Conservation (phyloP, 2,113 vertebrate species). For the Thamnaconus septentrionalis region DNA sequence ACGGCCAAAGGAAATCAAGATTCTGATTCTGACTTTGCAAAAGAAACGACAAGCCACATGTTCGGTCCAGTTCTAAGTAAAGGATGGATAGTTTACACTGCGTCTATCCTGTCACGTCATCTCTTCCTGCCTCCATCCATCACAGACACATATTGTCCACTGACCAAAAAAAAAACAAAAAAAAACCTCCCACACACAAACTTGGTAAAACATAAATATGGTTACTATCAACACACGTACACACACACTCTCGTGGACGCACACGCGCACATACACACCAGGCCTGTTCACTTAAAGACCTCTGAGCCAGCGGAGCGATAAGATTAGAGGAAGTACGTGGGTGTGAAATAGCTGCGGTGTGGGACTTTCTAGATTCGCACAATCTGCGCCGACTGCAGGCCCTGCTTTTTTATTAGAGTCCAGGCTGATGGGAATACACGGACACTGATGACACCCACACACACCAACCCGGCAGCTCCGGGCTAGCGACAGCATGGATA, state of each 20-base stretch:
- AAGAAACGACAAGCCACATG: conserved; percentile 10
- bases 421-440: conserved; percentile 58
- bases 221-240: conserved; percentile 19
- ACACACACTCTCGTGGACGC: conserved; percentile 1
- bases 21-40: conserved; percentile 51
- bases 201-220: conserved; percentile 41
- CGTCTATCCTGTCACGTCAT: conserved; percentile 1
- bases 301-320: conserved; percentile 57
- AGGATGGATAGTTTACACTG: conserved; percentile 16
- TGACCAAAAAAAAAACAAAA: neutral
- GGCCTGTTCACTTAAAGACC: conserved; percentile 36
- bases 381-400: conserved; percentile 60
- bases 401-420: conserved; percentile 71
- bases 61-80: neutral
- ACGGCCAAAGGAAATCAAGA: conserved; percentile 43
- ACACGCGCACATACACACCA: conserved; percentile 5
- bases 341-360: conserved; percentile 72
- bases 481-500: conserved; percentile 28
- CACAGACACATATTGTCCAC: conserved; percentile 10
- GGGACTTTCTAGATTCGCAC: conserved; percentile 66
- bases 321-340: conserved; percentile 75
- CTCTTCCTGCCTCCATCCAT: conserved; percentile 8
- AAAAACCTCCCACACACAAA: conserved; percentile 34
- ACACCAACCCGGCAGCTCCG: conserved; percentile 30
- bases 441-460: conserved; percentile 58